Evolutionary conservation across 1,140 invertebrate species (phyloP).

Genomic region (Tribolium madens): DNA sequence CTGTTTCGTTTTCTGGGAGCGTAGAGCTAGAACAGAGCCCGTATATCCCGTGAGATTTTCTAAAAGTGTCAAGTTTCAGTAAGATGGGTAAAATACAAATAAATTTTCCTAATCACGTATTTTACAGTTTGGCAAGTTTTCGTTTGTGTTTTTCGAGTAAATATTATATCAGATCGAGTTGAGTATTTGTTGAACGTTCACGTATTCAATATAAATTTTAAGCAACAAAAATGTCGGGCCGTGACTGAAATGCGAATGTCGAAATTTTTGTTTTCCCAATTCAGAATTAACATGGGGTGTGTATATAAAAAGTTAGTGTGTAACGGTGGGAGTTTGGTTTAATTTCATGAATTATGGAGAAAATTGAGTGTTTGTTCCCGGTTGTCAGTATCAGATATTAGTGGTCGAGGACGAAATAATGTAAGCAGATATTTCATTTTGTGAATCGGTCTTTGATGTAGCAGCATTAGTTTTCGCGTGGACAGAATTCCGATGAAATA

Average conservation of each 20-base stretch:
- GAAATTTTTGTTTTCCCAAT: constrained; percentile 34
- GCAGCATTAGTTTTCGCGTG: constrained; percentile 17
- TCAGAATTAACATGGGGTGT: constrained; percentile 20
- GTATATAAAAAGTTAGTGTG: constrained; percentile 14
- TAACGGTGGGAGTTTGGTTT: neutral
- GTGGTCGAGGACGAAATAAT: constrained; percentile 1
- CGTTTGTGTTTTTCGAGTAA: constrained; percentile 34
- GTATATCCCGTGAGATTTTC: constrained; percentile 26
- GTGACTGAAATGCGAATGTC: constrained; percentile 28
- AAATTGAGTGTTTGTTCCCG: neutral
- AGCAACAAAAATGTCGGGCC: constrained; percentile 31
- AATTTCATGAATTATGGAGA: neutral
- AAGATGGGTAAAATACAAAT: constrained; percentile 38
- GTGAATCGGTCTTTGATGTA: constrained; percentile 26
- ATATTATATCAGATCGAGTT: constrained; percentile 25
- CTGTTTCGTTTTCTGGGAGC: constrained; percentile 31
- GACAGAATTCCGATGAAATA: constrained; percentile 31
- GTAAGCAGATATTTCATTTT: constrained; percentile 34
- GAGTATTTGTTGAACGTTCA: constrained; percentile 40
- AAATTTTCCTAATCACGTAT: constrained; percentile 41
- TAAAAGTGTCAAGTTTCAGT: constrained; percentile 35
- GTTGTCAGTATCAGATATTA: constrained; percentile 33
- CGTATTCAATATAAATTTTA: constrained; percentile 42
- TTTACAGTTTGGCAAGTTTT: constrained; percentile 37
- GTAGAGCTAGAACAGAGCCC: constrained; percentile 13